These are phyloP conservation scores for Cinclus cinclus DNA, from an alignment of 2,113 vertebrate genomes.

Conservation along the genomic window DNA sequence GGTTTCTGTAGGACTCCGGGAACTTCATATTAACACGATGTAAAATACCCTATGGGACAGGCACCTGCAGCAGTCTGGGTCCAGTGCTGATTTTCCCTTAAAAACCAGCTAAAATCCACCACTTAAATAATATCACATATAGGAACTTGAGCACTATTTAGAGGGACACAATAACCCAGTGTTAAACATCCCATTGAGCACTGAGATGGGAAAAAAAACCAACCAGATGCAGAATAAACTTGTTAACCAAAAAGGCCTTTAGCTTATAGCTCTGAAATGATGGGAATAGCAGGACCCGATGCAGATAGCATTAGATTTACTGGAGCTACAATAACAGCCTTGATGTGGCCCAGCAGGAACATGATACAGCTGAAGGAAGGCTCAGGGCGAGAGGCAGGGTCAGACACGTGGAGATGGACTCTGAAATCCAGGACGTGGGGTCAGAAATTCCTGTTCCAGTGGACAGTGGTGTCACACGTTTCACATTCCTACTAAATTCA, in stretches of 20 bases:
- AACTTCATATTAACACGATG: not conserved
- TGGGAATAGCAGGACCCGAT: not conserved
- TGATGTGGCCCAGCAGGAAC: not conserved
- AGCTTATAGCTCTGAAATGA: not conserved
- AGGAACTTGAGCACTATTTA: not conserved
- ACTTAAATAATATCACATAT: not conserved
- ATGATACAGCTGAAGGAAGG: not conserved
- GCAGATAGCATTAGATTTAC: not conserved
- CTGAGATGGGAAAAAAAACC: not conserved
- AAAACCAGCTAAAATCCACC: not conserved
- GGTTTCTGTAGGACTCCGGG: not conserved
- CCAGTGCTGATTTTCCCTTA: not conserved
- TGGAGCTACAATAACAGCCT: not conserved
- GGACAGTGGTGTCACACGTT: fast-evolving
- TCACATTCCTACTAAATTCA: not conserved
- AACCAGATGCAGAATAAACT: not conserved
- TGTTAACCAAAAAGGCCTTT: not conserved
- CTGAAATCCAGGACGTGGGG: not conserved
- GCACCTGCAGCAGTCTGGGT: not conserved
- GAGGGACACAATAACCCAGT: not conserved
- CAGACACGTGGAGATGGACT: not conserved
- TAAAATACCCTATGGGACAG: not conserved
- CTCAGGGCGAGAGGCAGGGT: not conserved
- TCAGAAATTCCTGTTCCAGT: not conserved
- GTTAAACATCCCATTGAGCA: not conserved